Base-by-base conservation (phyloP, 2,113 vertebrate genomes). In the Fukomys damarensis region DNA sequence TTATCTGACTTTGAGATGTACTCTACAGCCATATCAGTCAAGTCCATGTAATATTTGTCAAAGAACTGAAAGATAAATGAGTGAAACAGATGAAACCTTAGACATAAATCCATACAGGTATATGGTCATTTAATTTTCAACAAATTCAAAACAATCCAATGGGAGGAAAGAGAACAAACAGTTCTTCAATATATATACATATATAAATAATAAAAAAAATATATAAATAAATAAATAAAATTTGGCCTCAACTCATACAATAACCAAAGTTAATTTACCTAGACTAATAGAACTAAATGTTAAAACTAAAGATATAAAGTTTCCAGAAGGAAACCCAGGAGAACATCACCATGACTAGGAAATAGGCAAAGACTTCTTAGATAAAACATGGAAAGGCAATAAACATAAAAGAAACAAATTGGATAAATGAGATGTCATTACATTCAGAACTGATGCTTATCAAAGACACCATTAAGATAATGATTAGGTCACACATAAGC, bases 351-450 rank as follows among this genome's bases (percentile, higher is more conserved):
- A 92, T 65, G 19, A 49, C 13, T 30, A 54, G 2, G 20, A 49
- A 95, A 30, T 30, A 49, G 41, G 56, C 32, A 61, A 49, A 63
- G 7, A 24, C 74, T 24, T 8, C 65, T 61, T 12, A 91, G 32
- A 81, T 46, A 94, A 95, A 80, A 94, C 41, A 94, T 12, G 84
- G 10, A 80, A 89, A 96, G 72, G 58, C 8, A 79, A 91, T 85
- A 89, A 79, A 52, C 13, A 61, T 38, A 63, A 66, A 72, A n/a
- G 22, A 54, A 63, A 76, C 74, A 72, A 65, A 28, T 1, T 65
- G 7, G 56, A 56, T 59, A 91, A 56, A 58, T 58, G 56, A 58
- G 56, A 58, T 17, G 19, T 17, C 56, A 90, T 90, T 30, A 89
- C 86, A 66, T 52, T 70, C 28, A 72, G 79, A 80, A 80, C 28